A percentile compares a stretch with the other conserved stretches of the same genome.
phyloP scores from a whole-genome alignment of 2,113 vertebrate species.

The Paralichthys olivaceus region DNA sequence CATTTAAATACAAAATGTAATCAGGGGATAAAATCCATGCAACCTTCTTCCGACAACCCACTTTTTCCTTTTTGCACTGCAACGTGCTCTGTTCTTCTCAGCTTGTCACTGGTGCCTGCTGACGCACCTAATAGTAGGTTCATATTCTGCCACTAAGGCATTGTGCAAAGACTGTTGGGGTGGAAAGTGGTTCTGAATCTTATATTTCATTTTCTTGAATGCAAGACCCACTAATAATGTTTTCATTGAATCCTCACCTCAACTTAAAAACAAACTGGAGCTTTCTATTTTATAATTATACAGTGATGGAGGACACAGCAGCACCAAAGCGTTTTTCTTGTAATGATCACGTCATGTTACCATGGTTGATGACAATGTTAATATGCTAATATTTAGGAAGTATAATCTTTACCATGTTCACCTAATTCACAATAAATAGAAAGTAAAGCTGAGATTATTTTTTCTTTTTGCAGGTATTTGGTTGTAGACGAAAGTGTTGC shows the following conservation, averaged over 20 bases:
- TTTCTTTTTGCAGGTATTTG: no score
- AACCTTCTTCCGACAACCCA: conserved; percentile 21
- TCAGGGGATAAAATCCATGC: conserved; percentile 31
- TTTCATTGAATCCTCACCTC: background rate
- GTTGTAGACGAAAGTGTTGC: no score
- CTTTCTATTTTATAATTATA: background rate
- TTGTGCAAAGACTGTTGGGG: background rate
- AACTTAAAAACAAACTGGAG: background rate
- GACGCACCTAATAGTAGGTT: conserved; percentile 11
- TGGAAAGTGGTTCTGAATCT: background rate
- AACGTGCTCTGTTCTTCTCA: conserved; percentile 5
- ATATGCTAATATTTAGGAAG: background rate
- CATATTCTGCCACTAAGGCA: background rate
- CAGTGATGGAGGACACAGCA: background rate
- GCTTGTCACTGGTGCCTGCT: conserved; percentile 19
- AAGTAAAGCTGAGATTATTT: no score
- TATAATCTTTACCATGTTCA: background rate
- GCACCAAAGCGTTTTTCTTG: background rate
- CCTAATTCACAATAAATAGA: no score
- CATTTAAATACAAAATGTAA: conserved; percentile 55
- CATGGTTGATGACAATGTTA: no score
- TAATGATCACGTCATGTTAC: no score
- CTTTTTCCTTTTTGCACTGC: conserved; percentile 34
- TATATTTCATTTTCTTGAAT: background rate
- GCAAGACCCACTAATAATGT: background rate